These are phyloP conservation scores for Athrips mouffetella DNA, from an alignment of 2,888 invertebrate species.

Conservation along the genomic window DNA sequence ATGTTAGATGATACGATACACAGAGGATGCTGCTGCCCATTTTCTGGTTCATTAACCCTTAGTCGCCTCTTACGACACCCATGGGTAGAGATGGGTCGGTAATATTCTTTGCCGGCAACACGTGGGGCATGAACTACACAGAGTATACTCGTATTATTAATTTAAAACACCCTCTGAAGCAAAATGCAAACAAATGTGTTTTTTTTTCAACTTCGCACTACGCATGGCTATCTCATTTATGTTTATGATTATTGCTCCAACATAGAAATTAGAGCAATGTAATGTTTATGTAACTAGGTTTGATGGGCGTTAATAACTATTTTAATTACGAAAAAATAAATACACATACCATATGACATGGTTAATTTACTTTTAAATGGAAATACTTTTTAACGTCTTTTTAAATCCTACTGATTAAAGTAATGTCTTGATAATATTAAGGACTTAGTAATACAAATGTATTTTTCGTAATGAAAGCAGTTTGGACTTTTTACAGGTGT, in stretches of 20 bases:
- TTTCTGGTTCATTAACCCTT: too few relatives aligned
- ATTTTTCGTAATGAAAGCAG: too few relatives aligned
- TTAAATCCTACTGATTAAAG: too few relatives aligned
- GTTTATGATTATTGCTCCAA: not conserved
- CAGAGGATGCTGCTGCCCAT: too few relatives aligned
- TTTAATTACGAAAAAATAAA: not conserved
- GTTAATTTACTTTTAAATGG: not conserved
- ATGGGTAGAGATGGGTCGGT: too few relatives aligned
- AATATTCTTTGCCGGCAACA: too few relatives aligned
- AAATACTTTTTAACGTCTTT: not conserved
- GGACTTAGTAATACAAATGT: too few relatives aligned
- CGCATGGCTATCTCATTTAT: not conserved
- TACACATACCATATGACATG: not conserved
- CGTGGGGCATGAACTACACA: too few relatives aligned
- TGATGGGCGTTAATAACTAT: not conserved
- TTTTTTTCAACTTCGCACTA: not conserved
- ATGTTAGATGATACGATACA: too few relatives aligned
- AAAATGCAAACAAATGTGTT: not conserved
- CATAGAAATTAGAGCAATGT: not conserved
- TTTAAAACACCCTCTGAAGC: not conserved
- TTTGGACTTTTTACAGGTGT: too few relatives aligned
- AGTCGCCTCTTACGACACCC: too few relatives aligned
- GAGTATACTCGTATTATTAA: not conserved
- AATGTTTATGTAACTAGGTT: not conserved
- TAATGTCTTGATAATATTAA: too few relatives aligned